Evolutionary conservation across 2,797 vertebrate species (phyloP), one percentile per base, ranked within the genome.

Genomic region (Gila robusta): DNA sequence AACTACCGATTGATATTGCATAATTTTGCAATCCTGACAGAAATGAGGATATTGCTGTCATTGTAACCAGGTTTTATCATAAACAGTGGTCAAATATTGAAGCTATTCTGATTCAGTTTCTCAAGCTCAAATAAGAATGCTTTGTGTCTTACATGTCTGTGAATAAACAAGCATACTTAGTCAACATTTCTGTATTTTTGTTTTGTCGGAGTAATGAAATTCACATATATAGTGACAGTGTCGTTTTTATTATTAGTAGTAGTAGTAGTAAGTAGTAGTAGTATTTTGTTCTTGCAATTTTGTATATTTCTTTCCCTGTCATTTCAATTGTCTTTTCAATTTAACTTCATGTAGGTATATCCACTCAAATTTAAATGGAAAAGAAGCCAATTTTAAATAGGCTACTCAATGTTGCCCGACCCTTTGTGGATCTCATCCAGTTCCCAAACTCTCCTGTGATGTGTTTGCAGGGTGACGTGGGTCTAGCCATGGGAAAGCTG

Each of bases 401-500:
- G 6, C 5, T 47, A 2, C 12, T 66, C 9, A 49, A 26, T 81
- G 41, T 72, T 72, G n/a, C 35, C 49, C 17, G 5, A 21, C 14
- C 9, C n/a, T 41, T 26, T 28, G 9, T 59, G 35, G 35, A 44
- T 5, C 17, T 82, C 14, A 56, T 54, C 23, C 47, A 56, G 49
- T 69, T 21, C 5, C 69, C 52, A 56, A 78, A 67, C 17, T 23
- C 10, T 11, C n/a, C n/a, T 77, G 16, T 71, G 49, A 81, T 88
- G 82, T 62, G 62, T 64, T 83, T 78, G 44, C 87, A 99, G 98
- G 98, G 98, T 28, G 98, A 99, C 0, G 98, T 99, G 7, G 98
- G 98, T 23, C 93, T 99, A 41, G 98, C 98, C 0, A 99, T 99
- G 98, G 98, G 98, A 32, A 99, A 99, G 90, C 97, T 99, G 3